These are phyloP conservation scores for Miltochrista miniata DNA, from an alignment of 2,888 invertebrate genomes.

Conservation along the genomic window DNA sequence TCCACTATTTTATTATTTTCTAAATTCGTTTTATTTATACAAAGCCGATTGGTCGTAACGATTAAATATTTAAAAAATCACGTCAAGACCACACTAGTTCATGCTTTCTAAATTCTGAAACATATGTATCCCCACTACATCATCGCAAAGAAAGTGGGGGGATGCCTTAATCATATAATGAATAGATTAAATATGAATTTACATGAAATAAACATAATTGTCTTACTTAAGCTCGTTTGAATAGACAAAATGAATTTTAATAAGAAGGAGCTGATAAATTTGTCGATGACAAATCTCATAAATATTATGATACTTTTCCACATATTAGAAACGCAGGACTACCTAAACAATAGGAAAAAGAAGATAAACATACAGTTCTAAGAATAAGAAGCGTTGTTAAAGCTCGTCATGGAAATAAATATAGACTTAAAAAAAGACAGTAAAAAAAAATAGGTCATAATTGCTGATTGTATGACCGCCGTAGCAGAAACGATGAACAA, in stretches of 20 bases:
- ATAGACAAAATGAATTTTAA: too few species aligned
- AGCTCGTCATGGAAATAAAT: too few species aligned
- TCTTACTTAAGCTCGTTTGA: neutral
- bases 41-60: neutral
- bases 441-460: too few species aligned
- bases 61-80: neutral
- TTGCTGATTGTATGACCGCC: neutral
- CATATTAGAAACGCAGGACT: too few species aligned
- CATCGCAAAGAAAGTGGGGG: slow-evolving; percentile 4
- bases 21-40: too few species aligned
- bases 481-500: slow-evolving; percentile 3
- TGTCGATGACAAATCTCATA: neutral
- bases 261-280: too few species aligned
- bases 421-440: too few species aligned
- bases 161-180: neutral
- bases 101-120: slow-evolving; percentile 10
- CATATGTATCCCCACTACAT: slow-evolving; percentile 8
- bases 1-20: too few species aligned
- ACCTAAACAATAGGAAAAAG: too few species aligned
- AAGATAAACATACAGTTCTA: too few species aligned
- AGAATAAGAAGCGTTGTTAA: too few species aligned
- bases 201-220: neutral
- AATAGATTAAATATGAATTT: neutral
- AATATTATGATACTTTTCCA: neutral
- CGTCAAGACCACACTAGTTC: neutral